Conservation (phyloP, 64 coral and sea anemone genomes). For the Pocillopora damicornis region DNA sequence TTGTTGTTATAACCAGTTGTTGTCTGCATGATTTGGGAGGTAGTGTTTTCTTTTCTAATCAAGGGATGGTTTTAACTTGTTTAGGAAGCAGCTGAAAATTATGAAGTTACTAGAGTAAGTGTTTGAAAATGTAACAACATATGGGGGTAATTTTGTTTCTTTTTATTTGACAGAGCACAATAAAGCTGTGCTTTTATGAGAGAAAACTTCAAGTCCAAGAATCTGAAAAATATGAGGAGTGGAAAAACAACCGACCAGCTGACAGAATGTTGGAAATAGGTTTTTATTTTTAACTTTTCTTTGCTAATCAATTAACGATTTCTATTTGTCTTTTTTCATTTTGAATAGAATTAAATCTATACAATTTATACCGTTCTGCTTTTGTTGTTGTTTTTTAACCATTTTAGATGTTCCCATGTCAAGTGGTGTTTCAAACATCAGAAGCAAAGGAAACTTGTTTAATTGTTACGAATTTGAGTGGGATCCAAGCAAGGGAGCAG, state of each 20-base stretch:
- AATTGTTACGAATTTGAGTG: constrained; percentile 96
- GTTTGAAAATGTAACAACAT: no score
- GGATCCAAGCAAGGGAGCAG: constrained; percentile 73
- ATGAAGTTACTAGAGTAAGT: no score
- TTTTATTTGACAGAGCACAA: constrained; percentile 50
- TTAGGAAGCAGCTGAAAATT: no score
- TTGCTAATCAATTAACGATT: no score
- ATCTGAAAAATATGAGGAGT: constrained; percentile 97
- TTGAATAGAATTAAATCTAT: no score
- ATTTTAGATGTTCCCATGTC: constrained; percentile 98
- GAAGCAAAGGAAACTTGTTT: constrained; percentile 81
- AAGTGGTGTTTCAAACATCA: constrained; percentile 85
- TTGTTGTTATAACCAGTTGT: no score
- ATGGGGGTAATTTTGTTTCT: not conserved
- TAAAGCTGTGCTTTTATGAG: constrained; percentile 93
- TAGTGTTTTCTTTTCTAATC: no score
- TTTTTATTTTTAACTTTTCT: not conserved
- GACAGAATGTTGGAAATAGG: constrained; percentile 97
- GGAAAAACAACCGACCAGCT: constrained; percentile 82
- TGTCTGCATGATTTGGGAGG: no score
- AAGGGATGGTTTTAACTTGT: no score
- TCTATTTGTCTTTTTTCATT: no score
- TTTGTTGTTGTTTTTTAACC: not conserved
- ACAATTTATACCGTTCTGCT: no score
- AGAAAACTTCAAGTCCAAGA: constrained; percentile 95